Evolutionary conservation across 2,797 vertebrate genomes (phyloP), one percentile per base, ranked within the genome.

Genomic region (Cyprinella venusta): DNA sequence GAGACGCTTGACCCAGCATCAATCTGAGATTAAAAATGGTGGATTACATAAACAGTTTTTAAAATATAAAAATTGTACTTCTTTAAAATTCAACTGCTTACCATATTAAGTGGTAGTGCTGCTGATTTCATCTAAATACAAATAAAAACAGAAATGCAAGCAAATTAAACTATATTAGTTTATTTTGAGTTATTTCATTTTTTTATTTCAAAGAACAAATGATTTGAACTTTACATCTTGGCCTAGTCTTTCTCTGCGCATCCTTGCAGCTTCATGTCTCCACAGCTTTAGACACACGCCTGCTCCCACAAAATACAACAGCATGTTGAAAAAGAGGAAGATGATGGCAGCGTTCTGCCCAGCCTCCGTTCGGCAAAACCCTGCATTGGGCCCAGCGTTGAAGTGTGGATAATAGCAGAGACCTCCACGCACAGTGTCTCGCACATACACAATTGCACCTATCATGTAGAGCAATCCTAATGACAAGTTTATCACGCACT

Each of bases 291-390:
- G 90, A 87, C 94, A 96, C 71, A 98, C 95, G 15, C 90, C 85
- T 0, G 95, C 94, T 2, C 97, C 92, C 7, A 98, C 92, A 7
- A 99, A 92, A 85, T 99, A 99, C 1, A 98, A 85, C 36, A 96
- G 77, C 91, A 94, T 96, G 30, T 89, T 96, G 89, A 96, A 86
- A 86, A 98, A 99, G 36, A 99, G 88, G 90, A 99, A 98, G 89
- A 98, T 90, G 54, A 97, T 95, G 2, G 95, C 98, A 0, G 97
- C 97, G 0, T 93, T 96, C 92, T 99, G 98, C 0, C 98, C 97
- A 0, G 97, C 95, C 90, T 99, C 98, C 0, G 97, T 95, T 2
- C 96, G 95, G 88, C 98, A 99, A 89, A 98, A 97, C 0, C 92
- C 88, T 0, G 95, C 95, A 0, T 96, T 97, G 36, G 98, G 15